Conservation (phyloP, 2,113 vertebrate genomes). For the Siphamia tubifer region DNA sequence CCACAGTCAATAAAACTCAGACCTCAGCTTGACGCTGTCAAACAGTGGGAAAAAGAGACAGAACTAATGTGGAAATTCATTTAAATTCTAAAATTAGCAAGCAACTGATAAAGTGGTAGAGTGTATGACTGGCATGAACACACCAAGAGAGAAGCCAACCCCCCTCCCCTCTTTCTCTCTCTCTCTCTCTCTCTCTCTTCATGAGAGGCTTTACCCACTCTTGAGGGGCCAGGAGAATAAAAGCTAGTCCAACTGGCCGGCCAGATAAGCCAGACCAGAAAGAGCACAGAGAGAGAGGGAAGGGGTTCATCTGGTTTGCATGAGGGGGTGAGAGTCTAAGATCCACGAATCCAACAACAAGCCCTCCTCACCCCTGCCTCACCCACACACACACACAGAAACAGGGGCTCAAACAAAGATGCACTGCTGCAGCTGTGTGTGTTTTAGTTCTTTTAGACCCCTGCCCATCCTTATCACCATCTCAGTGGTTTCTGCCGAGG, state of each 20-base stretch:
- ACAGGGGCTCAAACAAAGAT: conserved; percentile 50
- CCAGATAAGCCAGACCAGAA: conserved; percentile 69
- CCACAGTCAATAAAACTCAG: not conserved
- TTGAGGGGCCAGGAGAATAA: conserved; percentile 71
- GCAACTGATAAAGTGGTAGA: conserved; percentile 59
- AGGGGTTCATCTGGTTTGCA: conserved; percentile 58
- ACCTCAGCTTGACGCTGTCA: conserved; percentile 21
- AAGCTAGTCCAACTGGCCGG: conserved; percentile 71
- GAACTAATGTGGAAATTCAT: conserved; percentile 49
- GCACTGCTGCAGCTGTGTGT: conserved; percentile 33
- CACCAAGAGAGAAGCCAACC: conserved; percentile 38
- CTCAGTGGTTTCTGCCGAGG: conserved; percentile 43
- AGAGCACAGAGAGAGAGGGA: conserved; percentile 41
- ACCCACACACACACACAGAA: conserved; percentile 7
- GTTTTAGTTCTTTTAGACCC: conserved; percentile 22
- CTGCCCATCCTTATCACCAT: conserved; percentile 57
- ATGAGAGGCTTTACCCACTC: conserved; percentile 61
- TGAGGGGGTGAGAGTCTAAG: conserved; percentile 56
- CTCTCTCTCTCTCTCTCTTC: conserved; percentile 30
- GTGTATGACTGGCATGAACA: conserved; percentile 52
- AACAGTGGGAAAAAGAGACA: not conserved
- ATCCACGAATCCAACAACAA: conserved; percentile 28
- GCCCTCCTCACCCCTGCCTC: not conserved
- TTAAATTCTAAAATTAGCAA: conserved; percentile 71
- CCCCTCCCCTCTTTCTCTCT: conserved; percentile 23